These are phyloP conservation scores for Craterocephalus amniculus DNA, from an alignment of 2,797 vertebrate species.

Conservation along the genomic window DNA sequence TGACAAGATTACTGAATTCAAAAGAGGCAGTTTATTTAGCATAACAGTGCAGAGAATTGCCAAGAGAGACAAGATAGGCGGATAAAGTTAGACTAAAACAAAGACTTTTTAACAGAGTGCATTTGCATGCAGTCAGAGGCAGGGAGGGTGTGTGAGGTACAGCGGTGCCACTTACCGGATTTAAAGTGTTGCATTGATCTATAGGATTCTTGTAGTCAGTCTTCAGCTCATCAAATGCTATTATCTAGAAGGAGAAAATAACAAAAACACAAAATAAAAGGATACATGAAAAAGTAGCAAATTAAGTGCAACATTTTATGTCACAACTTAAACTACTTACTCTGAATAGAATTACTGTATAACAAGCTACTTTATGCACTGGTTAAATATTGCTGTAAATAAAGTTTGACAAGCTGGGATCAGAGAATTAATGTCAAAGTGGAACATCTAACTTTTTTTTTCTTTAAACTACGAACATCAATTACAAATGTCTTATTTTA, in stretches of 20 bases:
- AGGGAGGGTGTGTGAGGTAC: constrained; percentile 4
- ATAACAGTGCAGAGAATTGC: constrained; percentile 81
- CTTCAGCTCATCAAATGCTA: constrained; percentile 99
- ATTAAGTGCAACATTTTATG: background rate
- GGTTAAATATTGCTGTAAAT: no score
- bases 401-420: background rate
- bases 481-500: background rate
- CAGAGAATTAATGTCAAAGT: background rate
- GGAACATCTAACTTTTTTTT: no score
- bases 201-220: constrained; percentile 99
- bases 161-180: constrained; percentile 89
- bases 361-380: no score
- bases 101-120: constrained; percentile 58
- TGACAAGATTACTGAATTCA: constrained; percentile 91
- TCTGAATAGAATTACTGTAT: background rate
- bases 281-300: background rate
- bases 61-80: constrained; percentile 43
- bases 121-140: constrained; percentile 73
- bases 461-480: no score
- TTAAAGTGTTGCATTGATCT: constrained; percentile 99
- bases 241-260: constrained; percentile 85
- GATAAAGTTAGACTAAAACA: constrained; percentile 51
- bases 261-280: constrained; percentile 3
- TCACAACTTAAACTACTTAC: background rate
- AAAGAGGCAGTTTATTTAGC: constrained; percentile 87